These are phyloP conservation scores for Typhlomys cinereus DNA, from an alignment of 2,113 vertebrate genomes.

Conservation along the genomic window DNA sequence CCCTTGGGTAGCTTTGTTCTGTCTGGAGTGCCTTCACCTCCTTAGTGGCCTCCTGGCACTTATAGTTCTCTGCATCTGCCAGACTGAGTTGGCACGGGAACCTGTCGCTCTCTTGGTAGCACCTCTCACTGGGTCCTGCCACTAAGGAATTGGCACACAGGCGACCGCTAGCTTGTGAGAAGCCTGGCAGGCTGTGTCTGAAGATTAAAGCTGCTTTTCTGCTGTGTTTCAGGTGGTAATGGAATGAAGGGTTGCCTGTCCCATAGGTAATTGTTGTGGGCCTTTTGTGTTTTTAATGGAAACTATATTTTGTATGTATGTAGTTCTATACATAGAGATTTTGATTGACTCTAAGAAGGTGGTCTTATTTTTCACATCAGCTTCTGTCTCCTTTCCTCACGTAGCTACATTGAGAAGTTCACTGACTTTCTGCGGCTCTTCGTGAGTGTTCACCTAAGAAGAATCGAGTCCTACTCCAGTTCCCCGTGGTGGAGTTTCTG, in stretches of 20 bases:
- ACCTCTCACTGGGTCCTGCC: not conserved
- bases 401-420: constrained; percentile 98
- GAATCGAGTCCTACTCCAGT: constrained; percentile 98
- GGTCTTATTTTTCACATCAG: constrained; percentile 15
- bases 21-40: not conserved
- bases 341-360: constrained; percentile 48
- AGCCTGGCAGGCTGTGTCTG: constrained; percentile 52
- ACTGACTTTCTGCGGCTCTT: constrained; percentile 98
- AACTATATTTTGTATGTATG: constrained; percentile 59
- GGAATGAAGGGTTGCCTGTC: constrained; percentile 85
- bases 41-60: not conserved
- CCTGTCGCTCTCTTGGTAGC: constrained; percentile 5
- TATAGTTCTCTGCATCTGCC: not conserved
- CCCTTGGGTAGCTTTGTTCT: not conserved
- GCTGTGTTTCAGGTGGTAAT: constrained; percentile 87
- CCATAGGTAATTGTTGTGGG: constrained; percentile 86
- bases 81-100: not conserved
- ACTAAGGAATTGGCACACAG: constrained; percentile 26
- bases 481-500: constrained; percentile 97
- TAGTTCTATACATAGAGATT: constrained; percentile 69
- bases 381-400: constrained; percentile 73
- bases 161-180: constrained; percentile 49
- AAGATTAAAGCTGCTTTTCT: constrained; percentile 85
- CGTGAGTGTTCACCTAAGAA: constrained; percentile 95
- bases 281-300: constrained; percentile 83